phyloP scores from a whole-genome alignment of 1,140 invertebrate genomes.

The Sinonovacula constricta region DNA sequence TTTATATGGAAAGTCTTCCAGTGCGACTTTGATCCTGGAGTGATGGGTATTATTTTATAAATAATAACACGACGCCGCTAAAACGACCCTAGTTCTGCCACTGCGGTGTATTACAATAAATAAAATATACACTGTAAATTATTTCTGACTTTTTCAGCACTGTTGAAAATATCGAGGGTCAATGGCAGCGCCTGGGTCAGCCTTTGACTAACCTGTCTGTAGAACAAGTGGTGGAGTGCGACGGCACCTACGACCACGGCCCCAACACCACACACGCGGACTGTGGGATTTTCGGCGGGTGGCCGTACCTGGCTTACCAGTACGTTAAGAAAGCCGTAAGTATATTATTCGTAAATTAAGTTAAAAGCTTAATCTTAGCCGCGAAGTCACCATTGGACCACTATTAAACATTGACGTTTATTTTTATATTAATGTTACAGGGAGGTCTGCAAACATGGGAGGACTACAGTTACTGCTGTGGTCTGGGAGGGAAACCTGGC shows the following conservation, averaged over 20 bases:
- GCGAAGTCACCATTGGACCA: too few relatives aligned
- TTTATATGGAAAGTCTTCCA: too few relatives aligned
- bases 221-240: constrained; percentile 76
- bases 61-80: too few relatives aligned
- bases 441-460: constrained; percentile 70
- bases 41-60: too few relatives aligned
- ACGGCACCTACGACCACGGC: constrained; percentile 49
- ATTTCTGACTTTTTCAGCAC: constrained; percentile 61
- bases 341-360: background rate
- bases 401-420: too few relatives aligned
- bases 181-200: constrained; percentile 67
- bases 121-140: too few relatives aligned
- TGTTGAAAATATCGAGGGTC: constrained; percentile 72
- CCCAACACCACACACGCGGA: constrained; percentile 59
- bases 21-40: too few relatives aligned
- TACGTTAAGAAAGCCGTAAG: constrained; percentile 70
- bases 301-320: constrained; percentile 74
- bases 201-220: constrained; percentile 71
- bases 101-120: too few relatives aligned
- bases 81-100: too few relatives aligned
- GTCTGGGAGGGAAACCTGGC: constrained; percentile 59
- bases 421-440: too few relatives aligned
- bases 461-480: constrained; percentile 73
- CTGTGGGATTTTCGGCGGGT: constrained; percentile 75
- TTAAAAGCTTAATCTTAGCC: too few relatives aligned